Conservation (phyloP, 2,888 invertebrate species). For the Dromius quadrimaculatus region DNA sequence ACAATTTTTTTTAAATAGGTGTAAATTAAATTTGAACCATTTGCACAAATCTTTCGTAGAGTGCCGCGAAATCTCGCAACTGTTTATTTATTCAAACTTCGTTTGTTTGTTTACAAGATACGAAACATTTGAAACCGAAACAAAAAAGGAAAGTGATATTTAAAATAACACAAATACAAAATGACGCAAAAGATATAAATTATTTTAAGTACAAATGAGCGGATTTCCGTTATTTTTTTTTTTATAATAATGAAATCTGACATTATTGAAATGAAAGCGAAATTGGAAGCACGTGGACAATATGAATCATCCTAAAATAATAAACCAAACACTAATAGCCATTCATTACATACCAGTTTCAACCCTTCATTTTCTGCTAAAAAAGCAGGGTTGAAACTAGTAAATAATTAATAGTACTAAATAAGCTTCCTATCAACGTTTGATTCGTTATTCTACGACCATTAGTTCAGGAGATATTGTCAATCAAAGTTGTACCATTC, state of each 20-base stretch:
- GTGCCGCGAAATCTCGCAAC: background rate
- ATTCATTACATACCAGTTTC: no score
- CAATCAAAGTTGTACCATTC: no score
- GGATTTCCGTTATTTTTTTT: conserved; percentile 15
- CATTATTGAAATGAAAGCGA: conserved; percentile 9
- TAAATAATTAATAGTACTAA: background rate
- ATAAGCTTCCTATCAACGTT: no score
- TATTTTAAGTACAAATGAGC: conserved; percentile 27
- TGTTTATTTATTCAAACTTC: background rate
- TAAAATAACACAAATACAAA: background rate
- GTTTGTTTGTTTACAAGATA: background rate
- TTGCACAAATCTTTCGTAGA: background rate
- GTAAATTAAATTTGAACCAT: background rate
- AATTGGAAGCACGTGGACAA: background rate
- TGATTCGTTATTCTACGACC: no score
- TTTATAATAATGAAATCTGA: conserved; percentile 36
- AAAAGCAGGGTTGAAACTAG: background rate
- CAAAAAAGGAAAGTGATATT: background rate
- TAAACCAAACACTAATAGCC: no score
- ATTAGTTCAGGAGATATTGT: no score
- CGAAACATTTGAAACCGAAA: background rate
- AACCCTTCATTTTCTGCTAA: no score
- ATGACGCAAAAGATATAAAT: conserved; percentile 13
- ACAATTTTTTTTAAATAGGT: no score
- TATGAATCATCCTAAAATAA: background rate